Conservation (phyloP, 2,113 vertebrate species). For the Carlito syrichta region DNA sequence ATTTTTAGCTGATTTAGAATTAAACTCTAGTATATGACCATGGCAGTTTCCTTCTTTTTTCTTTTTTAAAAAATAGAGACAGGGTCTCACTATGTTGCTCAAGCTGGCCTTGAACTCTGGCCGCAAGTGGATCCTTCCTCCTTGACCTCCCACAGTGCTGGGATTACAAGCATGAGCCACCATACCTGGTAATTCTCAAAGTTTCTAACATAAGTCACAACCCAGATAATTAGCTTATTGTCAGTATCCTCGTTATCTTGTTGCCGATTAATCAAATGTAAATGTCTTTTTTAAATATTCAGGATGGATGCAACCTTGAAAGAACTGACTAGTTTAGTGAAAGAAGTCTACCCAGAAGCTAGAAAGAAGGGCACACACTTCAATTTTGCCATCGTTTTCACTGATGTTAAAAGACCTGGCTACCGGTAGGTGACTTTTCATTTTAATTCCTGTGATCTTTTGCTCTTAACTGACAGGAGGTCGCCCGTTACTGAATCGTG, state of each 20-base stretch:
- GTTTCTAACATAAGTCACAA: not conserved
- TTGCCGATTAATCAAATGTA: conserved; percentile 20
- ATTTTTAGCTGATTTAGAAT: not conserved
- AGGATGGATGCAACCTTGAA: conserved; percentile 99
- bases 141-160: no score
- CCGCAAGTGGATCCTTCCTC: no score
- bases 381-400: conserved; percentile 96
- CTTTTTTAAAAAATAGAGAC: no score
- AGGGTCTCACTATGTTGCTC: no score
- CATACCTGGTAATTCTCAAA: no score
- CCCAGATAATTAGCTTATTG: not conserved
- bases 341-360: conserved; percentile 97
- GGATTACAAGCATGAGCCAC: no score
- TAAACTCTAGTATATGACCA: not conserved
- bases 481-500: not conserved
- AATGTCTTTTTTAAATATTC: conserved; percentile 29
- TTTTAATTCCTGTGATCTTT: not conserved
- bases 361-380: conserved; percentile 98
- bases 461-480: not conserved
- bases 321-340: conserved; percentile 96
- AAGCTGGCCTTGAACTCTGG: no score
- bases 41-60: no score
- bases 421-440: conserved; percentile 87
- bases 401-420: conserved; percentile 92
- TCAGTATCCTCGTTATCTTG: not conserved